Base-by-base conservation (phyloP, 2,113 vertebrate genomes). In the Callaeas wilsoni region DNA sequence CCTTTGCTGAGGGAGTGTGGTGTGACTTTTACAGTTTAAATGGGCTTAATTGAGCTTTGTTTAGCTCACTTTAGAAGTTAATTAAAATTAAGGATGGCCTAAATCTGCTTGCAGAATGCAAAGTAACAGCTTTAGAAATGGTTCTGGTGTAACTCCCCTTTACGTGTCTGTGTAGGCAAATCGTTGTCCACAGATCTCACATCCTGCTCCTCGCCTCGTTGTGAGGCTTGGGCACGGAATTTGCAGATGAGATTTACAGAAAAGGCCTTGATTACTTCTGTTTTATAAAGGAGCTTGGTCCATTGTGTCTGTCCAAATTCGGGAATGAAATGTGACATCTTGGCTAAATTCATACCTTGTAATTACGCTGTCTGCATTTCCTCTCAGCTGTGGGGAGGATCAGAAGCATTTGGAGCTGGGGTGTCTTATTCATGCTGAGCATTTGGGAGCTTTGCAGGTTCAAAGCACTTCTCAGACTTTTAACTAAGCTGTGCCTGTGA, bases 381-480 rank as follows among this genome's bases (percentile, higher is more conserved):
- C 96, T 96, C 93, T 95, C 92, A 87, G 92, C 92, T 93, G 93
- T 75, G 91, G 76, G 86, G 89, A 92, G 84, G 71, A 95, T 92
- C 85, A 96, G 95, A 94, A 92, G 88, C 30, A 1, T 77, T 20
- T 55, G 71, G 78, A 83, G 92, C 87, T 86, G 85, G 68, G 81
- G 47, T 84, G 75, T 68, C 4, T 88, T 94, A 93, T 32, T 97
- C 93, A 77, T 81, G 76, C 90, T 70, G 57, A 86, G 85, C 32
- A 13, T 89, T 90, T 78, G 86, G 82, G 77, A 89, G 75, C 73
- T 94, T 86, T 80, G 47, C 90, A 84, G 75, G 79, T 96, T 96
- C 92, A 96, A 90, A 96, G 94, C 79, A 56, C 52, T 88, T 74
- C 42, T 84, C 73, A 93, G 92, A 71, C 85, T 95, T 94, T 64